Conservation (phyloP, 2,113 vertebrate species). For the Sinocyclocheilus grahami region DNA sequence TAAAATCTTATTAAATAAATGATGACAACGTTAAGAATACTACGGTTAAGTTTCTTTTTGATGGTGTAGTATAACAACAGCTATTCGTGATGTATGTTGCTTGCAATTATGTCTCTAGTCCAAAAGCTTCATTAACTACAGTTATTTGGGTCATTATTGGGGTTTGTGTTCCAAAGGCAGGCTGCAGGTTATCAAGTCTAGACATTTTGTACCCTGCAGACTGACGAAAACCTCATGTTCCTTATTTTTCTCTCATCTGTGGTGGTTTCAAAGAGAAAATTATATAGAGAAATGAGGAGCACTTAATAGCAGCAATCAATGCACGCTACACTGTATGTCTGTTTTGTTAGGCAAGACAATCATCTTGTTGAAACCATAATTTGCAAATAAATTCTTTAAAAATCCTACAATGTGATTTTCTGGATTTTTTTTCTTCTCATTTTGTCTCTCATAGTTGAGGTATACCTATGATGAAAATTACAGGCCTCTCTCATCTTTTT, state of each 20-base stretch:
- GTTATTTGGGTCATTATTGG: background rate
- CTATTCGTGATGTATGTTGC: slow-evolving; percentile 13
- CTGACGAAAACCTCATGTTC: background rate
- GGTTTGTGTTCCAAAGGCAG: background rate
- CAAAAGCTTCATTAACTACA: background rate
- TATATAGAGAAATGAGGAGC: background rate
- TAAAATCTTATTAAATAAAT: background rate
- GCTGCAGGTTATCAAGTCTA: background rate
- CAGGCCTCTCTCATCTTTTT: no score
- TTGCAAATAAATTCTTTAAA: no score
- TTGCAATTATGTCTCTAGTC: background rate
- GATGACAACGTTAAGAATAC: background rate
- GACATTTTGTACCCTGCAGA: background rate
- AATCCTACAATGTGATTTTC: no score
- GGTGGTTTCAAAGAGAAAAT: background rate
- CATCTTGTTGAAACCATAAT: slow-evolving; percentile 20
- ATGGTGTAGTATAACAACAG: background rate
- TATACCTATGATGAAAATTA: no score
- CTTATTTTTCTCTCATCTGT: background rate
- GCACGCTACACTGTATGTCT: background rate
- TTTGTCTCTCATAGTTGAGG: no score
- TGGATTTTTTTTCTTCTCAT: no score
- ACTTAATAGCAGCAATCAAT: background rate
- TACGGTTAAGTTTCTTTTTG: background rate
- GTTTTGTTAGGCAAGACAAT: background rate